A percentile compares a stretch with the other conserved stretches of the same genome.
These are phyloP conservation scores for Chloroceryle amazona DNA, from an alignment of 2,797 vertebrate species.

Conservation along the genomic window DNA sequence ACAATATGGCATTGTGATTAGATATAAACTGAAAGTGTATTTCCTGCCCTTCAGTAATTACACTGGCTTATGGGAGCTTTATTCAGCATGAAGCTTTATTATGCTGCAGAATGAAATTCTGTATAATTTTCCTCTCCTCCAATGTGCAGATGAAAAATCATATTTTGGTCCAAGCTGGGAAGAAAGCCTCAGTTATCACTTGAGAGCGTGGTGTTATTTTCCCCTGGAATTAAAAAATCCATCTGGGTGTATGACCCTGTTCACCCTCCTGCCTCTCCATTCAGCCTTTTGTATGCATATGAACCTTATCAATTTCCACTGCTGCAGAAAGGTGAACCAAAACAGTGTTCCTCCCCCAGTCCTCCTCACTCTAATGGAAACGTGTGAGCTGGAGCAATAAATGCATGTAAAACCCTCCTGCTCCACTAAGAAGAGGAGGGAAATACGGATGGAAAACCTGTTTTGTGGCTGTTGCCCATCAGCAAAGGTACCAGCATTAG, in stretches of 20 bases:
- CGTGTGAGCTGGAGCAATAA: constrained; percentile 60
- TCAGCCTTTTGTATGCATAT: constrained; percentile 88
- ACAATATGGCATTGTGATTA: constrained; percentile 85
- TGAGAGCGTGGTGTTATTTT: constrained; percentile 84
- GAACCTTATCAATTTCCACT: constrained; percentile 85
- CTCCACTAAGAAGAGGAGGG: constrained; percentile 39
- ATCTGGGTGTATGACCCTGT: constrained; percentile 83
- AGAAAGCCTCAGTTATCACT: constrained; percentile 87
- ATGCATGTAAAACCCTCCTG: constrained; percentile 67
- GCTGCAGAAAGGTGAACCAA: constrained; percentile 77
- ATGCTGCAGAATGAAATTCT: constrained; percentile 85
- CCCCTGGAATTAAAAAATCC: constrained; percentile 86
- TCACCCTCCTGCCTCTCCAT: constrained; percentile 84
- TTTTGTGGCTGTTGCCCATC: accelerated
- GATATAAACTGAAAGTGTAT: constrained; percentile 86
- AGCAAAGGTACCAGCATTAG: not conserved
- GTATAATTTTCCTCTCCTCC: constrained; percentile 87
- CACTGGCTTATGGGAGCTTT: constrained; percentile 84
- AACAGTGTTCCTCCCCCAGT: constrained; percentile 67
- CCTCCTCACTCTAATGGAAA: constrained; percentile 73
- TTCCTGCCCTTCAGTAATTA: constrained; percentile 87
- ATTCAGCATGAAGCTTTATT: constrained; percentile 84
- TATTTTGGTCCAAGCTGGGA: constrained; percentile 84
- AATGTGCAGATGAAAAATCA: constrained; percentile 82
- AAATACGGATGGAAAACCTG: not conserved